Conservation (phyloP, 2,113 vertebrate species). For the Neomonachus schauinslandi region DNA sequence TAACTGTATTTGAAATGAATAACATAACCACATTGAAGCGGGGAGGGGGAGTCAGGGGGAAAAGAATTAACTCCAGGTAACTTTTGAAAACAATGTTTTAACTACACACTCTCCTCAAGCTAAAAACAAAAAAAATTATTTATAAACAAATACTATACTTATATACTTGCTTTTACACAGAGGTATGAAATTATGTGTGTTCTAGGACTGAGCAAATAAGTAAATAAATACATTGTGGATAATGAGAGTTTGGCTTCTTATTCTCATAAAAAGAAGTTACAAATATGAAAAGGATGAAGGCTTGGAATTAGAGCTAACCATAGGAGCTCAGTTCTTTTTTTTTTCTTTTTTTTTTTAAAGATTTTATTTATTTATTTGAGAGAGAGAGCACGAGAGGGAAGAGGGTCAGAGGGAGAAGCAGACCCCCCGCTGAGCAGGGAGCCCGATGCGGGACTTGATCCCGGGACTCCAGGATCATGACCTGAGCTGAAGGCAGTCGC, state of each 20-base stretch:
- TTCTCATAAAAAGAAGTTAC: constrained; percentile 35
- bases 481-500: too few relatives aligned
- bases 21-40: constrained; percentile 9
- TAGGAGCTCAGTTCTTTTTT: constrained; percentile 24
- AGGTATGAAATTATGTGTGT: constrained; percentile 17
- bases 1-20: constrained; percentile 39
- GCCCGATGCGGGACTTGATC: too few relatives aligned
- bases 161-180: constrained; percentile 30
- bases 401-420: too few relatives aligned
- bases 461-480: too few relatives aligned
- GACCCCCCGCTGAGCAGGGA: too few relatives aligned
- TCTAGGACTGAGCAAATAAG: constrained; percentile 7
- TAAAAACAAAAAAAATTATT: constrained; percentile 43
- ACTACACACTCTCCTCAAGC: neutral
- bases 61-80: constrained; percentile 8
- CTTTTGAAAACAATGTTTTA: constrained; percentile 55
- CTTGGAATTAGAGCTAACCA: constrained; percentile 11
- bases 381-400: too few relatives aligned
- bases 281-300: constrained; percentile 5
- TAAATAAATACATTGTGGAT: constrained; percentile 46
- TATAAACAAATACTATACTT: constrained; percentile 39
- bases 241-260: constrained; percentile 28
- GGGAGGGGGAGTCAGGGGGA: neutral
- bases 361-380: too few relatives aligned
- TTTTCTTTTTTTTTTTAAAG: too few relatives aligned